Base-by-base conservation (phyloP, 2,888 invertebrate species). In the Leucophenga montana region DNA sequence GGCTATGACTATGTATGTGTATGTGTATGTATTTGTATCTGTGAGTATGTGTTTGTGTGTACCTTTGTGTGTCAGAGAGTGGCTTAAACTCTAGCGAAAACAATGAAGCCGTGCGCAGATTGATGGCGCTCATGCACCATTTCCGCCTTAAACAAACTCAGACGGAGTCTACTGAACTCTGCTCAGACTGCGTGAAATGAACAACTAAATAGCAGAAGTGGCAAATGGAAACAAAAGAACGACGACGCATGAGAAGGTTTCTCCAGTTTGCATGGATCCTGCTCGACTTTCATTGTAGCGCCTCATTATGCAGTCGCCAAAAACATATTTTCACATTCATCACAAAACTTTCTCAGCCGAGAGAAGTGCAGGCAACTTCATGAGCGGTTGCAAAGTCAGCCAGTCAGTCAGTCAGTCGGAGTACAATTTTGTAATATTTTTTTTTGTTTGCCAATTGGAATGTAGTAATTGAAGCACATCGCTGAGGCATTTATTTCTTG, bases 321-420 rank as follows among this genome's bases (percentile, higher is more conserved):
- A 75, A 82, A 78, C 81, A 82, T 81, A 80, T 82, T 82, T 76
- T 79, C 83, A 76, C 83, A 80, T 80, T 81, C 80, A 82, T 83
- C 83, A 81, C 72, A 44, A 54, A 54, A 54, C 6, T 54, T 54
- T 39, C 11, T 39, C 11, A 11, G 39, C 39, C 8, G 5, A 39
- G 39, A 39, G 39, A 11, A 39, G 39, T 39, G 11, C 8, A 8
- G 8, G 8, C 8, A 11, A 39, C 8, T 39, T 39, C 8, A 3
- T 13, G n/a, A 54, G 20, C 54, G 11, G 5, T 54, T 54, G n/a
- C 22, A 20, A 18, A 54, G 18, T 54, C 54, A 54, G 18, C 22
- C 54, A 54, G 20, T 54, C 54, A 54, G 54, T 54, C 54, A 54
- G 9, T 54, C 54, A 18, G n/a, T 50, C 50, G 54, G 54, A 54